These are phyloP conservation scores for Drosophila varians DNA, from an alignment of 1,140 invertebrate species.

Conservation along the genomic window DNA sequence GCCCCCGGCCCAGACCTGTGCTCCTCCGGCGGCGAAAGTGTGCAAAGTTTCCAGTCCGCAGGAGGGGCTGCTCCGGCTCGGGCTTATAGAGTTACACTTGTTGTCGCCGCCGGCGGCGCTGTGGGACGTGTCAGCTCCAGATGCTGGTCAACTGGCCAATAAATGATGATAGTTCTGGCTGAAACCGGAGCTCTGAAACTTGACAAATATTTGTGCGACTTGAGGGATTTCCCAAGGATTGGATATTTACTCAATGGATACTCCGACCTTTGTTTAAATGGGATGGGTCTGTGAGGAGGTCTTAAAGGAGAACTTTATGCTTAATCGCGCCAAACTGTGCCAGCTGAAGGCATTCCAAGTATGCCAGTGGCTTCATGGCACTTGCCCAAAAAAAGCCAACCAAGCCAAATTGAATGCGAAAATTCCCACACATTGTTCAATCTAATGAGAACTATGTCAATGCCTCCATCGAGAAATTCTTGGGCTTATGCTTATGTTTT, in stretches of 20 bases:
- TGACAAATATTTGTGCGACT: slow-evolving; percentile 47
- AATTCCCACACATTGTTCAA: slow-evolving; percentile 64
- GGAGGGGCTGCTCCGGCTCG: background rate
- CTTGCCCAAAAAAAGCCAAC: slow-evolving; percentile 25
- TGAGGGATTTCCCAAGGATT: slow-evolving; percentile 25
- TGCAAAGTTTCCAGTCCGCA: slow-evolving; percentile 29
- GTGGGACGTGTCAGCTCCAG: slow-evolving; percentile 29
- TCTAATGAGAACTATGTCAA: slow-evolving; percentile 71
- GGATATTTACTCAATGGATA: slow-evolving; percentile 1
- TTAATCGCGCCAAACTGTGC: slow-evolving; percentile 28
- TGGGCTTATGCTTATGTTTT: slow-evolving; percentile 55
- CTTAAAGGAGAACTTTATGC: background rate
- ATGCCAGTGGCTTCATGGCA: slow-evolving; percentile 35
- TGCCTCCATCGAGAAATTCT: slow-evolving; percentile 31
- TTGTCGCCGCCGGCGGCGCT: slow-evolving; percentile 26
- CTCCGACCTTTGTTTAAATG: too few species aligned
- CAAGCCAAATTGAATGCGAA: slow-evolving; percentile 45
- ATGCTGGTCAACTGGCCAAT: slow-evolving; percentile 39
- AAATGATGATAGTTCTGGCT: slow-evolving; percentile 37
- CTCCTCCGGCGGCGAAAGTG: slow-evolving; percentile 35
- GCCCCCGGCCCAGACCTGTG: background rate
- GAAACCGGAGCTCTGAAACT: slow-evolving; percentile 36
- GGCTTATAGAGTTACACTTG: slow-evolving; percentile 49
- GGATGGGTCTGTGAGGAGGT: too few species aligned
- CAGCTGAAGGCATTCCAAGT: slow-evolving; percentile 29